Evolutionary conservation across 1,140 invertebrate species (phyloP), one percentile per base, ranked within the genome.

Genomic region (Ooceraea biroi): DNA sequence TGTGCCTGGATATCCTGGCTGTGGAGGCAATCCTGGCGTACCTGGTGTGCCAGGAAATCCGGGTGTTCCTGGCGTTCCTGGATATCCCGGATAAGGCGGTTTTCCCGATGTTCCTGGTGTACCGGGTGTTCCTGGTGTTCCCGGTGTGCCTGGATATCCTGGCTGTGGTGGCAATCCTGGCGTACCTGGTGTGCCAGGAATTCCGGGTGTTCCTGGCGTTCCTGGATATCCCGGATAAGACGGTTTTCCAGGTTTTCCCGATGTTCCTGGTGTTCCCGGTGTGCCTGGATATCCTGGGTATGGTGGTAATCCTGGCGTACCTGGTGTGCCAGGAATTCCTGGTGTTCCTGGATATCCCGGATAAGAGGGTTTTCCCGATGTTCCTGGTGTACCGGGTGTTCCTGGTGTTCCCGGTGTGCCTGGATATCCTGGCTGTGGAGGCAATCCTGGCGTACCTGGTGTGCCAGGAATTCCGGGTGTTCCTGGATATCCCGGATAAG

Each of bases 401-500:
- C 94, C 69, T 92, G 93, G 77, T 7, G 68, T 74, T 3, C 46
- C 84, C 0, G 83, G 55, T n/a, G n/a, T n/a, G n/a, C n/a, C n/a
- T n/a, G n/a, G n/a, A n/a, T n/a, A n/a, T n/a, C n/a, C n/a, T n/a
- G n/a, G n/a, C n/a, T n/a, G n/a, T n/a, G n/a, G 1, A n/a, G 48
- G 0, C 36, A 22, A 12, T 5, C 19, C 58, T 27, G 65, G 82
- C 12, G 12, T 61, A n/a, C 78, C 60, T 14, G 10, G 58, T 1
- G n/a, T n/a, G n/a, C 41, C 66, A 8, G 78, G 78, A 14, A 36
- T 41, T 0, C 73, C 85, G 50, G 85, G 82, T 11, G 12, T 57
- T 57, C 90, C 84, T 94, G 95, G 44, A 92, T 93, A 94, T 69
- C 95, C 95, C 83, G 95, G 95, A 65, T 77, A 30, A 7, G 25